Percentiles rank a stretch among this genome's conserved stretches.
Conservation (phyloP, 2,888 invertebrate genomes). For the Ormia ochracea region DNA sequence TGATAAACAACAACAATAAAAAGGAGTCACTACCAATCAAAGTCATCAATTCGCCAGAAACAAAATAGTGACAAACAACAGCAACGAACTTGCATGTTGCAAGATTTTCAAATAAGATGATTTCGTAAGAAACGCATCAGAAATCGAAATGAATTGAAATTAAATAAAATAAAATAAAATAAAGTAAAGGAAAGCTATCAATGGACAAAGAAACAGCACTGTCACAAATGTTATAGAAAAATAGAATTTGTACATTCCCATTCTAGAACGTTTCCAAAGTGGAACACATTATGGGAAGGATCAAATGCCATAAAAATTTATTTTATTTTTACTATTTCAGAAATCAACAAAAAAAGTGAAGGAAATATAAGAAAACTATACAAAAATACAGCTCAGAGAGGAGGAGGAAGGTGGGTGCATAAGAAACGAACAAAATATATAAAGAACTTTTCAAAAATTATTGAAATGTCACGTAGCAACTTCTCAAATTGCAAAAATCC, state of each 20-base stretch:
- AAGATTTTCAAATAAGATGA: slow-evolving; percentile 43
- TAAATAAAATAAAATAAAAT: neutral
- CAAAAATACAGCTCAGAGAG: slow-evolving; percentile 14
- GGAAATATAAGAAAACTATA: neutral
- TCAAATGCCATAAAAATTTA: slow-evolving; percentile 55
- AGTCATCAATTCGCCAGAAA: slow-evolving; percentile 39
- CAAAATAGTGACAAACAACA: slow-evolving; percentile 54
- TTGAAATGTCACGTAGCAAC: slow-evolving; percentile 76
- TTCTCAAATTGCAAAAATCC: slow-evolving; percentile 76
- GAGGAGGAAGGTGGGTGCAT: neutral
- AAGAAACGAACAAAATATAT: slow-evolving; percentile 57
- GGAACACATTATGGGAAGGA: slow-evolving; percentile 45
- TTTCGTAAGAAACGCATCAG: slow-evolving; percentile 38
- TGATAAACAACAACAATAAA: slow-evolving; percentile 10
- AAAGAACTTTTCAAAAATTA: slow-evolving; percentile 75
- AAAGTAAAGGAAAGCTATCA: slow-evolving; percentile 60
- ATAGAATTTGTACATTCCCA: slow-evolving; percentile 34
- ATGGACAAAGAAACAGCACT: slow-evolving; percentile 73
- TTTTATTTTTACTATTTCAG: slow-evolving; percentile 32
- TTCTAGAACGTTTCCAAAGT: slow-evolving; percentile 19
- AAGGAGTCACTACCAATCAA: slow-evolving; percentile 24
- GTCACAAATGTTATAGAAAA: slow-evolving; percentile 71
- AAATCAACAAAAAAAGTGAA: slow-evolving; percentile 14
- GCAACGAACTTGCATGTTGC: slow-evolving; percentile 38
- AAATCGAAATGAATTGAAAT: slow-evolving; percentile 40